Evolutionary conservation across 37 sponge, comb jelly and placozoan species (phyloP).

Genomic region (Theonella swinhoei): DNA sequence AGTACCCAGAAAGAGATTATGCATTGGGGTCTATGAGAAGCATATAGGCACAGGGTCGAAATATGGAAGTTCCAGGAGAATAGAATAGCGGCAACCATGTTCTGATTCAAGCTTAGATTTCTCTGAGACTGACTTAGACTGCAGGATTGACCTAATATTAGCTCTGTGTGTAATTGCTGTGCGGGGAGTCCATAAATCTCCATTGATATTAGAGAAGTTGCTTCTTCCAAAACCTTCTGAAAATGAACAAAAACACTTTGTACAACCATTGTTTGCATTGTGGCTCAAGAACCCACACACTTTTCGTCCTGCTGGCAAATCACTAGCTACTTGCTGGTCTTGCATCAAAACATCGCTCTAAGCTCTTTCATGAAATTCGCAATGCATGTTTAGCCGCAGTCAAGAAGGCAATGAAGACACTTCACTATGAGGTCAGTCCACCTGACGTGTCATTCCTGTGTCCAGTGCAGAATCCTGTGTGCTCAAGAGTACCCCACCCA

Average conservation of each 20-base stretch:
- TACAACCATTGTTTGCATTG: constrained; percentile 28
- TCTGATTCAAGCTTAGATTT: not conserved
- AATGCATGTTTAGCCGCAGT: no score
- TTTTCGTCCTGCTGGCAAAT: constrained; percentile 46
- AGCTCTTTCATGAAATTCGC: no score
- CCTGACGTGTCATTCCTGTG: no score
- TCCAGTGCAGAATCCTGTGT: no score
- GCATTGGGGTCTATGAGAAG: constrained; percentile 46
- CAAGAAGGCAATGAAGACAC: no score
- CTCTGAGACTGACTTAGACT: constrained; percentile 4
- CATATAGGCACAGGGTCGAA: constrained; percentile 21
- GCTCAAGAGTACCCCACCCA: no score
- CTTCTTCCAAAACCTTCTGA: constrained; percentile 6
- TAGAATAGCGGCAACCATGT: constrained; percentile 27
- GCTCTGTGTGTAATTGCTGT: constrained; percentile 1
- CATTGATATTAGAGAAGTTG: constrained; percentile 31
- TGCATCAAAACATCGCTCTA: no score
- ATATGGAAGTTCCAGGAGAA: constrained; percentile 45
- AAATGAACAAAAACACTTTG: constrained; percentile 25
- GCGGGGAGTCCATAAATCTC: constrained; percentile 24
- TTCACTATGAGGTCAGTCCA: no score
- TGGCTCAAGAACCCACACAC: constrained; percentile 60
- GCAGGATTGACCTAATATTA: not conserved
- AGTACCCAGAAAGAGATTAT: constrained; percentile 49
- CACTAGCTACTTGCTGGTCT: constrained; percentile 41